These are phyloP conservation scores for Morpho achilles DNA, from an alignment of 2,888 invertebrate species.

Conservation along the genomic window DNA sequence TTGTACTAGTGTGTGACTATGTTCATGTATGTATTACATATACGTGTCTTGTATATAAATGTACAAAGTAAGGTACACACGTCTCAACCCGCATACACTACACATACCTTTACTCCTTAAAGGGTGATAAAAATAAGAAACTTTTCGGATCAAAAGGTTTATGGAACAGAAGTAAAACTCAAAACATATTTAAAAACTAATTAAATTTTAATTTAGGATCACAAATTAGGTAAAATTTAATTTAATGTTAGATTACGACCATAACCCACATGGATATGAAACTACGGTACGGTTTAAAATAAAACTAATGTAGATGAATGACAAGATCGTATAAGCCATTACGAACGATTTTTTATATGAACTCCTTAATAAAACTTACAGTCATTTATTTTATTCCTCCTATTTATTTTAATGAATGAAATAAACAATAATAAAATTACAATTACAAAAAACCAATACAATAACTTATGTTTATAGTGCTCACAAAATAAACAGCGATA, in stretches of 20 bases:
- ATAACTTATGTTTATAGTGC: constrained; percentile 15
- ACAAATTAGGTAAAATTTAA: constrained; percentile 41
- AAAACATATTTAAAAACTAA: constrained; percentile 49
- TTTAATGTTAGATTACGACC: constrained; percentile 28
- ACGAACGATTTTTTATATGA: background rate
- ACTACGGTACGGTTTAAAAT: constrained; percentile 20
- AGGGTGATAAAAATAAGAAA: constrained; percentile 17
- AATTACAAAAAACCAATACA: constrained; percentile 11
- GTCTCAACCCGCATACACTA: too few species aligned
- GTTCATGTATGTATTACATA: too few species aligned
- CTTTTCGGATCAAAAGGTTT: constrained; percentile 20
- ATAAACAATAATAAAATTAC: constrained; percentile 9
- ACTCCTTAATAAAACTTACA: constrained; percentile 12
- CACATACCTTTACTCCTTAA: background rate
- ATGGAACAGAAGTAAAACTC: constrained; percentile 40
- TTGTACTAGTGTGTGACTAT: too few species aligned
- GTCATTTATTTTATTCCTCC: constrained; percentile 1
- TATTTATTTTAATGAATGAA: constrained; percentile 6
- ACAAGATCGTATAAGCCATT: constrained; percentile 8
- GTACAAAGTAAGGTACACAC: too few species aligned
- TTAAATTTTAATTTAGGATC: constrained; percentile 73
- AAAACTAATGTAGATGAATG: constrained; percentile 5
- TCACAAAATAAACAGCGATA: constrained; percentile 26
- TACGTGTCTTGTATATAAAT: too few species aligned
- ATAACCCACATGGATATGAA: constrained; percentile 24